These are phyloP conservation scores for Cepphus grylle DNA, from an alignment of 2,113 vertebrate species.

Conservation along the genomic window DNA sequence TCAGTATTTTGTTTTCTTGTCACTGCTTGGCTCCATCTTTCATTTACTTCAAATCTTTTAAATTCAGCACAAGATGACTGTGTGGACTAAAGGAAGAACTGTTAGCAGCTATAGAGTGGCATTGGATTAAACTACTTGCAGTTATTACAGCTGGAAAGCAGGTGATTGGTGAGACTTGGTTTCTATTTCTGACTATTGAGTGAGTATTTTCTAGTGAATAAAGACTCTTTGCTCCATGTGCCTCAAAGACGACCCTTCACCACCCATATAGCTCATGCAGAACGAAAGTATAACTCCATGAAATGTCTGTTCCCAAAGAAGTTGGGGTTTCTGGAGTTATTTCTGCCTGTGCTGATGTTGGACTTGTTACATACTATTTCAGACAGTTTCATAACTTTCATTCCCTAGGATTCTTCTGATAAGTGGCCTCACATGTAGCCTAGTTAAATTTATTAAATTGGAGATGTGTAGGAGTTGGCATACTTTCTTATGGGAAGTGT, in stretches of 20 bases:
- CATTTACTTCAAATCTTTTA: neutral
- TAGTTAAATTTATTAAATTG: neutral
- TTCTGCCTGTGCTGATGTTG: neutral
- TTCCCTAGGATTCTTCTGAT: neutral
- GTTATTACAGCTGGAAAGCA: constrained; percentile 35
- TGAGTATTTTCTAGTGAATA: neutral
- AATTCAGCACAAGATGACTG: neutral
- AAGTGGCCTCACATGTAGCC: neutral
- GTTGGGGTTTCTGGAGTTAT: neutral
- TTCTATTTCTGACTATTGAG: neutral
- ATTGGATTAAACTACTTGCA: neutral
- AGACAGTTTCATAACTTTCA: neutral
- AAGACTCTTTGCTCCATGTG: neutral
- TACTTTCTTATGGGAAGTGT: neutral
- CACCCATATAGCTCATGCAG: neutral
- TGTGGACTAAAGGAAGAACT: neutral
- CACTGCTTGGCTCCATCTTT: neutral
- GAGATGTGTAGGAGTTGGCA: neutral
- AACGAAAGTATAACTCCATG: neutral
- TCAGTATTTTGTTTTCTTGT: neutral
- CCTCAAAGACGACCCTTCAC: neutral
- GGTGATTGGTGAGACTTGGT: neutral
- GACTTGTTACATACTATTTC: neutral
- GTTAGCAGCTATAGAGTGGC: neutral
- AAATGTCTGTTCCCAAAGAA: neutral